Evolutionary conservation across 2,797 vertebrate genomes (phyloP), one percentile per base, ranked within the genome.

Genomic region (Mycteria americana): DNA sequence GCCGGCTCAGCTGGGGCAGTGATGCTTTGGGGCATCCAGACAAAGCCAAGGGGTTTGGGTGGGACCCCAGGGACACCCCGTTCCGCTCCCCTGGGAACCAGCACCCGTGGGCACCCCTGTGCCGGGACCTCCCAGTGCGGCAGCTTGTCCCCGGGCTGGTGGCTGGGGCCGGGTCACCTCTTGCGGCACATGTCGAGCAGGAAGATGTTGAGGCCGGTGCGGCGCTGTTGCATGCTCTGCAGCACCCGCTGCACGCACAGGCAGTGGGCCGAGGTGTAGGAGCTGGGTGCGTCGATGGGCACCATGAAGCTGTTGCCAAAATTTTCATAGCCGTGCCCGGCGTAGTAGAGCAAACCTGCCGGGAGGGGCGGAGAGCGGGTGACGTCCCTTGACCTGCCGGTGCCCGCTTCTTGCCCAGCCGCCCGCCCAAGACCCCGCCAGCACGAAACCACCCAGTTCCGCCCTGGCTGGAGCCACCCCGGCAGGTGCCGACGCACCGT

Each of bases 251-350:
- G 99, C 45, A 99, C 99, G 31, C 99, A 99, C 83, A 99, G 92
- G 93, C 99, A 99, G 96, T 99, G 98, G 15, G 98, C 97, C 0
- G 98, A 99, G 1, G 98, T 99, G 96, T 98, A 98, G 37, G 98
- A 98, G 18, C 93, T 95, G 1, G 99, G 99, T 0, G 98, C 99
- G 0, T 99, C 99, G 1, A 98, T 98, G 75, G 99, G 99, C 80
- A 99, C 98, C 99, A 99, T 99, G 96, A 99, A 99, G 95, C 99
- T 99, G 98, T 99, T 99, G 68, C 99, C 99, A 2, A 98, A 99
- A 84, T 99, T 99, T 95, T 99, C 99, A 48, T 99, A 99, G 85
- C 99, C 99, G 0, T 99, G 99, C 59, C 99, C 98, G 0, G 99
- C 99, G 5, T 98, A 99, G 97, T 99, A 99, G n/a, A 99, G 97